Evolutionary conservation across 1,140 invertebrate species (phyloP).

Genomic region (Linepithema humile): DNA sequence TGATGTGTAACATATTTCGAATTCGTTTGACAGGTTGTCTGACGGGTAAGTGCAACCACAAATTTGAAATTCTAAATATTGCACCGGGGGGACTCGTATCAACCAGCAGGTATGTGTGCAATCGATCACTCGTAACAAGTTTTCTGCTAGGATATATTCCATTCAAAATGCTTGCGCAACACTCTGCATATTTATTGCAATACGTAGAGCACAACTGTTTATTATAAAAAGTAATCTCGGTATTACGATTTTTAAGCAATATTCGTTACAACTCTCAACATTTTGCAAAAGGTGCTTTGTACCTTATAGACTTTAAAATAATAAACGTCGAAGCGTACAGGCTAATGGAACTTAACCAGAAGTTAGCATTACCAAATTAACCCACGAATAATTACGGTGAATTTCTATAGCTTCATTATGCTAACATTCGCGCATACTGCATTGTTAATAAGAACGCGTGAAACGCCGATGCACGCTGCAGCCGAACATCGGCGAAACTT

Average conservation of each 20-base stretch:
- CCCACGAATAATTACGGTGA: not conserved
- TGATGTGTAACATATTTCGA: slow-evolving; percentile 30
- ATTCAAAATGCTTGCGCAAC: slow-evolving; percentile 27
- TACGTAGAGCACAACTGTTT: slow-evolving; percentile 1
- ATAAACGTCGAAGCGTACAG: not conserved
- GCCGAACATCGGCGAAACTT: not conserved
- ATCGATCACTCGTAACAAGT: slow-evolving; percentile 58
- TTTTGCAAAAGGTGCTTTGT: not conserved
- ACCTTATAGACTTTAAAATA: not conserved
- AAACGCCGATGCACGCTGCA: not conserved
- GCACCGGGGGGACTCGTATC: slow-evolving; percentile 14
- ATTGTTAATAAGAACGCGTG: not conserved
- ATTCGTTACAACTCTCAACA: not conserved
- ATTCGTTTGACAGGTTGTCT: slow-evolving; percentile 50
- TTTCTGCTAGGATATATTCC: slow-evolving; percentile 29
- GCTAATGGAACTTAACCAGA: not conserved
- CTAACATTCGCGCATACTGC: not conserved
- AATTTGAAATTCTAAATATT: slow-evolving; percentile 59
- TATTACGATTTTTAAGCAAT: not conserved
- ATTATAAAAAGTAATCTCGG: not conserved
- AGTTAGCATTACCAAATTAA: not conserved
- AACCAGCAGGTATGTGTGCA: slow-evolving; percentile 24
- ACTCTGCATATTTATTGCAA: slow-evolving; percentile 10
- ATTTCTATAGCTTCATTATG: not conserved
- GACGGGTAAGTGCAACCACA: slow-evolving; percentile 37